These are phyloP conservation scores for Lagopus leucura DNA, from an alignment of 2,113 vertebrate genomes.

Conservation along the genomic window DNA sequence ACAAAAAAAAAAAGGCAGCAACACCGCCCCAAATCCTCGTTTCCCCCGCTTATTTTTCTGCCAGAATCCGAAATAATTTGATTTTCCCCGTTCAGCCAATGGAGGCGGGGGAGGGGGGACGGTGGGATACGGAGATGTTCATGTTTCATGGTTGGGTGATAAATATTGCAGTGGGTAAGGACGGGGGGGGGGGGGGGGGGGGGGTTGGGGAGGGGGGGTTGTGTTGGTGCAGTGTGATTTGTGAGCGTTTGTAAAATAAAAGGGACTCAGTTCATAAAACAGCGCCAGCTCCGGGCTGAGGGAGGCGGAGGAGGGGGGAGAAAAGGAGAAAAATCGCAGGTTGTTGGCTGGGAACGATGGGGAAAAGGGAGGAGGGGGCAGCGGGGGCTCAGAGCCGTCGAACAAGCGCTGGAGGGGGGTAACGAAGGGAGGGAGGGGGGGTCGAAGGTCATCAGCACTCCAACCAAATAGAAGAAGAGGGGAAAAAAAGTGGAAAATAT, in stretches of 20 bases:
- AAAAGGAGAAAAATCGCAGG: background rate
- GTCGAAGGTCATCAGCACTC: background rate
- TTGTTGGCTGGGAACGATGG: background rate
- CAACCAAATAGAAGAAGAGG: background rate
- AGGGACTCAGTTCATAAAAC: background rate
- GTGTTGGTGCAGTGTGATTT: background rate
- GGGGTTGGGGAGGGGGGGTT: no score
- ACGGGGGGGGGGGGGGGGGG: background rate
- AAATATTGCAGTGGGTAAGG: background rate
- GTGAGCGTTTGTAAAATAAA: background rate
- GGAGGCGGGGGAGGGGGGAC: background rate
- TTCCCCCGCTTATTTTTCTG: background rate
- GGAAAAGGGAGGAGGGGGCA: background rate
- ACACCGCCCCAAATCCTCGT: background rate
- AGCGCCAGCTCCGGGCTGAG: background rate
- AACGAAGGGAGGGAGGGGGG: no score
- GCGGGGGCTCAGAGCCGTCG: background rate
- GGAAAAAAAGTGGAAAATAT: accelerated
- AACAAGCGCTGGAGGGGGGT: background rate
- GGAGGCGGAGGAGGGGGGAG: background rate
- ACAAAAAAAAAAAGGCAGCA: background rate
- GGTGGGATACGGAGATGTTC: background rate
- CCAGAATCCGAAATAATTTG: background rate
- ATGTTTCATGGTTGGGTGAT: background rate
- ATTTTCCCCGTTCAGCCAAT: background rate